Base-by-base conservation (phyloP, 2,113 vertebrate genomes). In the Mungos mungo region DNA sequence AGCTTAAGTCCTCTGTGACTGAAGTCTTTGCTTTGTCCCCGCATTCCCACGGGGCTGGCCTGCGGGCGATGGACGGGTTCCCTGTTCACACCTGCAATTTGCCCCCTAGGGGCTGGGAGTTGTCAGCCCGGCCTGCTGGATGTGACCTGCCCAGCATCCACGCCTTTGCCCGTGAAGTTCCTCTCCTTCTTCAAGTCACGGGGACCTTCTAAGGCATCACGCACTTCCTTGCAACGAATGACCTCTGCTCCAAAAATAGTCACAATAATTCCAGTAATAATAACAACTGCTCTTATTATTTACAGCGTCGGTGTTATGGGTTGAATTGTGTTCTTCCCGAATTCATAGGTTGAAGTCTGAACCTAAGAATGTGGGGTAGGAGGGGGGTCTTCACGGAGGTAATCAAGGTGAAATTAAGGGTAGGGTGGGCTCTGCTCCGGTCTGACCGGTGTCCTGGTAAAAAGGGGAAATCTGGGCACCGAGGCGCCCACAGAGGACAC, bases 61-160 rank as follows among this genome's bases (percentile, higher is more conserved):
- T 33, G 10, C 0, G 31, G 38, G 5, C 33, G 71, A 38, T 72
- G 0, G 3, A 27, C 1, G 0, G 38, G 80, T 31, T 21, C 25
- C 65, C 33, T 54, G 5, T 33, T 57, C 31, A 47, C 8, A 0
- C 6, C 15, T 65, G 52, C 14, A 15, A 21, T 45, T 27, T 41
- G 21, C 14, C 14, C 25, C 21, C 31, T 23, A 7, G 45, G 21
- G 31, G 33, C 54, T 18, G 31, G 19, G 50, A 12, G 52, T 38
- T 50, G 2, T 2, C 2, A 9, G 1, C 18, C 7, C 16, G 23
- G 2, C 0, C 3, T 41, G 31, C 4, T 83, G 74, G 23, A 15
- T 38, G 8, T 25, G 23, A 8, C 15, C 69, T 29, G 21, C 5
- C 12, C 4, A 25, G 13, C 4, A 4, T 7, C 7, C 18, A 31